Percentiles rank a stretch among this genome's conserved stretches.
Conservation (phyloP, 2,797 vertebrate species). For the Merluccius polli region DNA sequence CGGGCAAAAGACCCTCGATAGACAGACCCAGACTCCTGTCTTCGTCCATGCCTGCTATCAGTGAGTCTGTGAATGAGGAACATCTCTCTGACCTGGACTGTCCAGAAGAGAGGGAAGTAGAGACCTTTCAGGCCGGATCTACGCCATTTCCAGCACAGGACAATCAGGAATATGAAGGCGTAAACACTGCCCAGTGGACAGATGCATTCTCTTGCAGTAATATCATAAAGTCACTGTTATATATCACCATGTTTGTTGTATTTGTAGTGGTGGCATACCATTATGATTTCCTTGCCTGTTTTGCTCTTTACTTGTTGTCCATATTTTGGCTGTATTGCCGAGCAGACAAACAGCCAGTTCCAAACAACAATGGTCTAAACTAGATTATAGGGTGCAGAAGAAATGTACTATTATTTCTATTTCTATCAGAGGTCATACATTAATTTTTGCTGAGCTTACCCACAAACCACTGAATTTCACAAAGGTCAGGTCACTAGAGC, state of each 20-base stretch:
- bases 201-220: slow-evolving; percentile 70
- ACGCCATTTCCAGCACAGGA: slow-evolving; percentile 29
- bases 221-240: slow-evolving; percentile 73
- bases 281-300: slow-evolving; percentile 89
- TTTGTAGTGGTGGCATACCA: slow-evolving; percentile 83
- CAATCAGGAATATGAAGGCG: slow-evolving; percentile 36
- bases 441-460: slow-evolving; percentile 1
- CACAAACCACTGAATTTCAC: neutral
- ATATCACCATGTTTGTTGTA: slow-evolving; percentile 74
- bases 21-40: slow-evolving; percentile 49
- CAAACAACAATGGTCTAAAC: slow-evolving; percentile 34
- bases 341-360: slow-evolving; percentile 60
- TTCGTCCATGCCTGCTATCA: slow-evolving; percentile 66
- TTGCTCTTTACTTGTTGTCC: slow-evolving; percentile 86
- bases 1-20: slow-evolving; percentile 42
- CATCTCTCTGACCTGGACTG: slow-evolving; percentile 33
- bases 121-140: slow-evolving; percentile 9
- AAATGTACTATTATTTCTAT: neutral
- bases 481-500: neutral
- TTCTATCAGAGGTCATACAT: neutral
- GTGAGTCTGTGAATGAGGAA: slow-evolving; percentile 66
- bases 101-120: slow-evolving; percentile 33
- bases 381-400: slow-evolving; percentile 13
- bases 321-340: slow-evolving; percentile 84
- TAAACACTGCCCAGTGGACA: slow-evolving; percentile 50